Base-by-base conservation (phyloP, 2,888 invertebrate species). In the Agrotis exclamationis region DNA sequence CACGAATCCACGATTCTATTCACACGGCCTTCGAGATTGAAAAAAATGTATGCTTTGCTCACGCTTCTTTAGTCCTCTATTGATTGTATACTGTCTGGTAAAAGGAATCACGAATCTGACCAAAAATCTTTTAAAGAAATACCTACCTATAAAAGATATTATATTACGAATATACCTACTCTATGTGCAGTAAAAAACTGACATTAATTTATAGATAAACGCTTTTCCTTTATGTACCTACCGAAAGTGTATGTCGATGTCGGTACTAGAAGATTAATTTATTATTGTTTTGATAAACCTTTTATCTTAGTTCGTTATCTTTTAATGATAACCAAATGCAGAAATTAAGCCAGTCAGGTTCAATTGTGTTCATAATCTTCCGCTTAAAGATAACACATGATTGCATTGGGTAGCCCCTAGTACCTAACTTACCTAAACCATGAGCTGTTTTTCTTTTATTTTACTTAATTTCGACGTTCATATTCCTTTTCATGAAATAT, bases 1-100 rank as follows among this genome's bases (percentile, higher is more conserved):
- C 24, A 73, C 28, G 65, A 66, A 53, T 63, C 56, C 24, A 73
- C 28, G 65, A 66, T 56, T 63, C 39, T 59, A 50, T 74, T 68
- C 22, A 58, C 13, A 50, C 67, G 83, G 76, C 83, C 83, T 81
- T 81, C 80, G 62, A 58, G 44, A 64, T 64, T 22, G n/a, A 57
- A 66, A 68, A 76, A 81, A 74, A 54, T 33, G 5, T 28, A n/a
- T 58, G 63, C 57, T 53, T 76, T 79, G 70, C 59, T 66, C 58
- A 50, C 54, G 60, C 39, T 71, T 82, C 79, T 82, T 69, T 67
- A 63, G 22, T 64, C 48, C 51, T 65, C 16, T 22, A 33, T 18
- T 62, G 50, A 62, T 64, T 53, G 24, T 69, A 62, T 51, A 14
- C 24, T 47, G 48, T 62, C 44, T 22, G 50, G 44, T 75, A 60